Conservation (phyloP, 2,888 invertebrate species). For the Actias luna region DNA sequence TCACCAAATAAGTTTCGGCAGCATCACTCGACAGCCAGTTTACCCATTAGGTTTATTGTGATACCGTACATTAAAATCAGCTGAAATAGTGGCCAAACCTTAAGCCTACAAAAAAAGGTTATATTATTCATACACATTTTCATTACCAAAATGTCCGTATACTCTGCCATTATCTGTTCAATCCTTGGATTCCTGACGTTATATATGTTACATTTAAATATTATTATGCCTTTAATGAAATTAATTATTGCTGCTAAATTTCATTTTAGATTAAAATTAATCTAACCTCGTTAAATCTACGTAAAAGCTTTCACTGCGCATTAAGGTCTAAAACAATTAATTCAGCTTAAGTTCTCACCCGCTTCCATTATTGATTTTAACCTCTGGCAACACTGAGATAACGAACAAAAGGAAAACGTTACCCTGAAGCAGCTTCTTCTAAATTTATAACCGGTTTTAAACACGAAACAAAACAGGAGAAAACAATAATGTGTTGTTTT, state of each 20-base stretch:
- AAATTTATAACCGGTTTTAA: constrained; percentile 68
- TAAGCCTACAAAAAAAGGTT: too few species aligned
- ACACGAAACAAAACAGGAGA: constrained; percentile 65
- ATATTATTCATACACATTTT: too few species aligned
- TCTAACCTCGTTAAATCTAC: neutral
- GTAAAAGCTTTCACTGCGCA: neutral
- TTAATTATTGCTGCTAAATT: neutral
- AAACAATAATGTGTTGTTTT: constrained; percentile 79
- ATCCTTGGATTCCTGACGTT: neutral
- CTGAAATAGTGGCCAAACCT: too few species aligned
- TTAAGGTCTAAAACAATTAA: constrained; percentile 15
- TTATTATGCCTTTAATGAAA: neutral
- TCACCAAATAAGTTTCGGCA: too few species aligned
- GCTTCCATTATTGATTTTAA: constrained; percentile 35
- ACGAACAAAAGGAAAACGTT: constrained; percentile 40
- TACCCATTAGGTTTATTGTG: too few species aligned
- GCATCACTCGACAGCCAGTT: too few species aligned
- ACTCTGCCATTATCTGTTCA: neutral
- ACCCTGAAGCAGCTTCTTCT: constrained; percentile 47
- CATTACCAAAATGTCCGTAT: too few species aligned
- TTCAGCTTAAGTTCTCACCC: constrained; percentile 20
- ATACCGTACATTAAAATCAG: too few species aligned
- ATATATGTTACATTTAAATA: neutral
- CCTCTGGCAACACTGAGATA: constrained; percentile 23
- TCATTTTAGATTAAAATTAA: neutral